phyloP scores from a whole-genome alignment of 2,888 invertebrate genomes.

The Ditula angustiorana region DNA sequence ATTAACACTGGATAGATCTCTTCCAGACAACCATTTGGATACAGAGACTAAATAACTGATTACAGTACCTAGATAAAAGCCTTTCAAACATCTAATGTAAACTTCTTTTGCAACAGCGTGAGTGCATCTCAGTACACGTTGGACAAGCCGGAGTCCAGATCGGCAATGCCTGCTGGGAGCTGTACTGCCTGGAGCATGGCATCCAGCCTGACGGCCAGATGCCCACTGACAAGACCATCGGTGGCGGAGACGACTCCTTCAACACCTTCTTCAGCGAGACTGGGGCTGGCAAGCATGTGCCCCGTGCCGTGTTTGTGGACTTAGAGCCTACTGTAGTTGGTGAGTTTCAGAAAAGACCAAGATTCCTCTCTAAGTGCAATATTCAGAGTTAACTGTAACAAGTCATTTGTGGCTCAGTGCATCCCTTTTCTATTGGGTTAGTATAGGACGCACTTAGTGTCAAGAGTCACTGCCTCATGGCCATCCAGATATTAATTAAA shows the following conservation, averaged over 20 bases:
- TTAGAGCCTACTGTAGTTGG: conserved; percentile 97
- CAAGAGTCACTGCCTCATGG: too few species aligned
- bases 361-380: too few species aligned
- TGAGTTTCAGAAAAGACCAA: conserved; percentile 58
- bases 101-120: conserved; percentile 76
- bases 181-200: conserved; percentile 95
- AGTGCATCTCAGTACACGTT: conserved; percentile 88
- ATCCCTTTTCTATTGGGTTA: too few species aligned
- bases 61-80: too few species aligned
- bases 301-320: conserved; percentile 97
- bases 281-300: conserved; percentile 98
- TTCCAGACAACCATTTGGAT: too few species aligned
- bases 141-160: conserved; percentile 92
- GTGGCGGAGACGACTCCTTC: conserved; percentile 97
- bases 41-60: too few species aligned
- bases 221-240: conserved; percentile 96
- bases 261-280: conserved; percentile 98
- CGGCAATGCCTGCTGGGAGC: conserved; percentile 96
- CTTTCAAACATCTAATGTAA: neutral
- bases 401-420: too few species aligned
- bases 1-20: too few species aligned
- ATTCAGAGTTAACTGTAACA: too few species aligned
- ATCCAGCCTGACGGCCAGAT: conserved; percentile 97
- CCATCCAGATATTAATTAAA: too few species aligned
- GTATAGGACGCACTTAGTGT: too few species aligned